Conservation (phyloP, 2,888 invertebrate genomes). For the Nebria salina region DNA sequence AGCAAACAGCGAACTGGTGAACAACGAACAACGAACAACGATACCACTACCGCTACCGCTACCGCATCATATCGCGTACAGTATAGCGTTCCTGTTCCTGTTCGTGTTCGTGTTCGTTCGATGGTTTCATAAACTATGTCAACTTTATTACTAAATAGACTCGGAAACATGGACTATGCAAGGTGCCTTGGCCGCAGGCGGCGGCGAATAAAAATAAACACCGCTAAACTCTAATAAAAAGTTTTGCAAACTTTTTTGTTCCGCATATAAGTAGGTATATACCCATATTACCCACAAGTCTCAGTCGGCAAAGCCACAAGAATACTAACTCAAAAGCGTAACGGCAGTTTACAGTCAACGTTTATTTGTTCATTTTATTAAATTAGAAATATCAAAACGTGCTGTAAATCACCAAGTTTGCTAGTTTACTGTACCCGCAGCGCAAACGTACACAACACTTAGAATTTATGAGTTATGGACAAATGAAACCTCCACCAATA, state of each 20-base stretch:
- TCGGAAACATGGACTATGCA: conserved; percentile 37
- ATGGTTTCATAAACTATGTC: conserved; percentile 37
- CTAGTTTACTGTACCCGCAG: conserved; percentile 20
- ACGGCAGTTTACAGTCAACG: conserved; percentile 35
- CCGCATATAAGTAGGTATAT: not conserved
- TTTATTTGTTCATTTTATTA: conserved; percentile 43
- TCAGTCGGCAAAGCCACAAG: conserved; percentile 6
- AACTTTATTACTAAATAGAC: conserved; percentile 39
- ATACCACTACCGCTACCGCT: not conserved
- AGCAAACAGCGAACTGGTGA: not conserved
- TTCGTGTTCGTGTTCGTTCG: not conserved
- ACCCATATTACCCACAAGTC: conserved; percentile 3
- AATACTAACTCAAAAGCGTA: conserved; percentile 36
- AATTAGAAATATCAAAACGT: conserved; percentile 38
- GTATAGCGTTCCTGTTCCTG: not conserved
- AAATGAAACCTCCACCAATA: not conserved
- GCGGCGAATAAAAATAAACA: conserved; percentile 37
- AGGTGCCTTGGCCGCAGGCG: not conserved
- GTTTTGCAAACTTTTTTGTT: conserved; percentile 38
- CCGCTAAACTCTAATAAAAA: conserved; percentile 41
- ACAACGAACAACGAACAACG: not conserved
- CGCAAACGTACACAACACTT: conserved; percentile 17
- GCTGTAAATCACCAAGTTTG: conserved; percentile 30
- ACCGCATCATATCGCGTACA: not conserved
- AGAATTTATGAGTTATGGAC: conserved; percentile 1